These are phyloP conservation scores for Hermodice carunculata DNA, from an alignment of 2,888 invertebrate species.

Conservation along the genomic window DNA sequence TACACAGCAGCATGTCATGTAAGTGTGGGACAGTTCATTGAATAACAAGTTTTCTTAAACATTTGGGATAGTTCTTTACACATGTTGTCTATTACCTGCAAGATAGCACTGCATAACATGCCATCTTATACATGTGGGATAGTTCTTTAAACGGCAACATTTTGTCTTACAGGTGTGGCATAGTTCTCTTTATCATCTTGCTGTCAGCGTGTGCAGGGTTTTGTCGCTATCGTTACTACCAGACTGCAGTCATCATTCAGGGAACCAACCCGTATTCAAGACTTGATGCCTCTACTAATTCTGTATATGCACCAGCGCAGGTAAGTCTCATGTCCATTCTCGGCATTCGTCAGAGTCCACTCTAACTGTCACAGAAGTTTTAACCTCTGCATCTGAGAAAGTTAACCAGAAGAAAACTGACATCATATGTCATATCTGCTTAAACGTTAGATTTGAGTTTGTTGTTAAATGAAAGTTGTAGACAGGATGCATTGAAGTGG, in stretches of 20 bases:
- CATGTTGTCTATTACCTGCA: too few species aligned
- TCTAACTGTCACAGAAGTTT: too few species aligned
- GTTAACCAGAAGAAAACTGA: too few species aligned
- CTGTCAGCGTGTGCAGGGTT: conserved; percentile 58
- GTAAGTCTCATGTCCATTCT: too few species aligned
- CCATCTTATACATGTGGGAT: conserved; percentile 53
- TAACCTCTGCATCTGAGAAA: too few species aligned
- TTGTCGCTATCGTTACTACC: conserved; percentile 52
- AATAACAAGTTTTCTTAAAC: not conserved
- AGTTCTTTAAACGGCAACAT: conserved; percentile 44
- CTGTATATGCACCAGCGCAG: too few species aligned
- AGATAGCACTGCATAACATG: not conserved
- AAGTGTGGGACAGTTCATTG: not conserved
- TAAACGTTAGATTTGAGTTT: too few species aligned
- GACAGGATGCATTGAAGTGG: too few species aligned
- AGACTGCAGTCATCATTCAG: conserved; percentile 46
- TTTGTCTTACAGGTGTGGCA: conserved; percentile 50
- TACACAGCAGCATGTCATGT: not conserved
- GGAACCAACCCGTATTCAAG: conserved; percentile 40
- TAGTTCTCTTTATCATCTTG: conserved; percentile 56
- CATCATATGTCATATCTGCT: too few species aligned
- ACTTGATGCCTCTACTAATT: too few species aligned
- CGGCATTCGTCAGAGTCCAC: too few species aligned
- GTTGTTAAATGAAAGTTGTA: too few species aligned
- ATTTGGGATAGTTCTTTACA: not conserved